These are phyloP conservation scores for Cyrtorhinus lividipennis DNA, from an alignment of 1,140 invertebrate species.

Conservation along the genomic window DNA sequence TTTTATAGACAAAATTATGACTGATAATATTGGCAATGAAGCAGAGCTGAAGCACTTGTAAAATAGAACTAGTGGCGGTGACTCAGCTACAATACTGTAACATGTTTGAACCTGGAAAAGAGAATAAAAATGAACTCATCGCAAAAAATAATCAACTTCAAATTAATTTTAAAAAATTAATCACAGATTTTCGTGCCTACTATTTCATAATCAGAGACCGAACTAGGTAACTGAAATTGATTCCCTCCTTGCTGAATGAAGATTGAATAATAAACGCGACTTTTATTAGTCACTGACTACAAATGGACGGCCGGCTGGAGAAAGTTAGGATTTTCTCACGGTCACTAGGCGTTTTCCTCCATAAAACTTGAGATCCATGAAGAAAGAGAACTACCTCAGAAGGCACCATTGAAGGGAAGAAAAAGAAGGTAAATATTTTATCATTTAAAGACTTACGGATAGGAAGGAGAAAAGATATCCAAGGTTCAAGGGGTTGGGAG, in stretches of 20 bases:
- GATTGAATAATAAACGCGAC: conserved; percentile 5
- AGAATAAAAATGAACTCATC: no score
- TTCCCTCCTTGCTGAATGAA: neutral
- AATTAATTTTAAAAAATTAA: no score
- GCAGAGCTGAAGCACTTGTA: no score
- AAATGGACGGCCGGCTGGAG: neutral
- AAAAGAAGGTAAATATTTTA: conserved; percentile 16
- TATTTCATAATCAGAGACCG: no score
- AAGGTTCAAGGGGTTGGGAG: neutral
- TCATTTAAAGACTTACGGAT: conserved; percentile 11
- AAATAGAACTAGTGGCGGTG: no score
- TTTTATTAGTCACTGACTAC: conserved; percentile 3
- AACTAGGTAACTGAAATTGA: conserved; percentile 2
- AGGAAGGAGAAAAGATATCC: conserved; percentile 7
- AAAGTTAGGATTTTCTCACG: conserved; percentile 13
- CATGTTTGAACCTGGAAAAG: no score
- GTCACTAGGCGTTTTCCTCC: neutral
- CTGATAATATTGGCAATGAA: no score
- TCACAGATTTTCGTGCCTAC: no score
- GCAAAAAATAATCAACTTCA: no score
- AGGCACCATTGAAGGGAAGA: neutral
- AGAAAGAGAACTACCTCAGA: neutral
- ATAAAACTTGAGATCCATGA: neutral
- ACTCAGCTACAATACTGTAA: no score
- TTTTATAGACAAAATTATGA: no score